phyloP scores from a whole-genome alignment of 92 coral and sea anemone genomes.

The Epizoanthus scotinus region DNA sequence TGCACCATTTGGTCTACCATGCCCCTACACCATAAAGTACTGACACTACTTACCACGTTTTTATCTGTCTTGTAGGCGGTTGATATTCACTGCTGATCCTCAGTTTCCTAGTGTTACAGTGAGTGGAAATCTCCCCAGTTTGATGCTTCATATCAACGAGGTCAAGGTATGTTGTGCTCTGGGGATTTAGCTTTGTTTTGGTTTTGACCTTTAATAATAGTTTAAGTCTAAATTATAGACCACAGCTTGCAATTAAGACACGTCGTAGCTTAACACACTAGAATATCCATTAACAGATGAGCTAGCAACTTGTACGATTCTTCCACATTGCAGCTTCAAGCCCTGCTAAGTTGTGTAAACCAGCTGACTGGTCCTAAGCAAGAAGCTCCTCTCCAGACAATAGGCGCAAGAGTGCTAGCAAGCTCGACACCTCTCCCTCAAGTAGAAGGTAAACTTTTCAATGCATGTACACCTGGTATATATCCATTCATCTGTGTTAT shows the following conservation, averaged over 20 bases:
- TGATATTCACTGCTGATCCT: conserved; percentile 95
- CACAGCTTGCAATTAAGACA: too few relatives aligned
- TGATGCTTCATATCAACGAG: conserved; percentile 91
- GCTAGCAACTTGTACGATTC: not conserved
- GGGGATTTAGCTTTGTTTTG: not conserved
- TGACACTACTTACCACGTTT: not conserved
- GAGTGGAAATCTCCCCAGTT: conserved; percentile 82
- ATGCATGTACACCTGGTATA: too few relatives aligned
- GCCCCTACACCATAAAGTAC: not conserved
- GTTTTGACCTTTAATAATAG: not conserved
- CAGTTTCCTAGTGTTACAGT: conserved; percentile 89
- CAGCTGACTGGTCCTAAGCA: conserved; percentile 62
- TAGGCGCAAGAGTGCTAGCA: conserved; percentile 49
- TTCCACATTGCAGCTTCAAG: conserved; percentile 69
- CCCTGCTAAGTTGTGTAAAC: conserved; percentile 77
- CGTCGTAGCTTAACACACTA: too few relatives aligned
- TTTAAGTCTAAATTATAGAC: not conserved
- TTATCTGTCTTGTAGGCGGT: conserved; percentile 59
- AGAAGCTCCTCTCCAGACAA: conserved; percentile 11
- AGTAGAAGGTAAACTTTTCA: conserved; percentile 34
- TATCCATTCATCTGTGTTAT: too few relatives aligned
- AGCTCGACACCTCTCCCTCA: conserved; percentile 74
- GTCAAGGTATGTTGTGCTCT: conserved; percentile 64
- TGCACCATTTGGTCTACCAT: not conserved
- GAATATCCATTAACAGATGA: too few relatives aligned